Base-by-base conservation (phyloP, 2,797 vertebrate species). In the Xenops minutus region DNA sequence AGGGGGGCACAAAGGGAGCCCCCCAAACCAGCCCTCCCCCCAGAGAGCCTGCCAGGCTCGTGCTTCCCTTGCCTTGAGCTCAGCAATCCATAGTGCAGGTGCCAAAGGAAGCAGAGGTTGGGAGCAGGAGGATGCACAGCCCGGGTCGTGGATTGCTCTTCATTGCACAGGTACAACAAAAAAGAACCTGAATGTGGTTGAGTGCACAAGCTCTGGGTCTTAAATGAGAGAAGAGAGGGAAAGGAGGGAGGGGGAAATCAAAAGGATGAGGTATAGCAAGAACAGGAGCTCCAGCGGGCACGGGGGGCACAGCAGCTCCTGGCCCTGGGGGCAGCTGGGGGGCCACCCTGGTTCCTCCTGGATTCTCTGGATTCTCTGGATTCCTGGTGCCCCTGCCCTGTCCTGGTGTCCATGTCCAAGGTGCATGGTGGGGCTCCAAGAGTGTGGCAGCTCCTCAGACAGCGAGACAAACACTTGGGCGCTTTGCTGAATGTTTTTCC, bases 191-290 rank as follows among this genome's bases (percentile, higher is more conserved):
- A 67, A 93, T 16, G 88, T 59, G 95, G 29, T 14, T 7, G n/a
- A 93, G 92, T 64, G 88, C 95, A 85, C 84, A 56, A 96, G 95
- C 96, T 95, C 93, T 90, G 94, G 83, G 39, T 51, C 66, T 73
- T 43, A 6, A 64, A 44, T 7, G 9, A 13, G 27, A 14, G 3
- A 21, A 34, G 32, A 9, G 3, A 24, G 13, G 19, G 23, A 2
- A 14, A 20, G 27, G 26, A 48, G 18, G 21, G 6, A n/a, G n/a
- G 16, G 8, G 19, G 4, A 2, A 67, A 62, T 26, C 68, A 23
- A 23, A 44, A 76, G 24, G 27, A 32, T 93, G 97, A 97, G 97
- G 97, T 97, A 97, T 95, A 27, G 44, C 91, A 72, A 88, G 77
- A 68, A 52, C 7, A 3, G 1, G 88, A 76, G 85, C 63, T 85